Percentiles rank a stretch among this genome's conserved stretches.
phyloP scores from a whole-genome alignment of 2,797 vertebrate species.

The Semaprochilodus insignis region DNA sequence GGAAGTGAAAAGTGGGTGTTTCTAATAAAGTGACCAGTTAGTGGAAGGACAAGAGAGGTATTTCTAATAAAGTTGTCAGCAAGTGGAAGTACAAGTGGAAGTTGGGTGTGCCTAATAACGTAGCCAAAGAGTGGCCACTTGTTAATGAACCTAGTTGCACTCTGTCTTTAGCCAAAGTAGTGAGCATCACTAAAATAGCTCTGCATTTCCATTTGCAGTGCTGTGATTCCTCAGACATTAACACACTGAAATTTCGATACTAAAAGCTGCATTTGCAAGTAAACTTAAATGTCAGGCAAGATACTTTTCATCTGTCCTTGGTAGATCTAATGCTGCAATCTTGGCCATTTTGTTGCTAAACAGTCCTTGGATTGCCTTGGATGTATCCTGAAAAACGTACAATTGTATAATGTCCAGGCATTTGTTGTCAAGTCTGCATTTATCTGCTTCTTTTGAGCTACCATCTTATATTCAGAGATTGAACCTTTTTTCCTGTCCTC shows the following conservation, averaged over 20 bases:
- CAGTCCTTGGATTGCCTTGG: neutral
- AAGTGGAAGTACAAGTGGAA: too few species aligned
- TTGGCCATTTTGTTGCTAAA: neutral
- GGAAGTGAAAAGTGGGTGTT: too few species aligned
- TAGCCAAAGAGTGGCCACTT: too few species aligned
- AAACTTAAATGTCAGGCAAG: neutral
- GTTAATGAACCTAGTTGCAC: too few species aligned
- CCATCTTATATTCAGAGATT: conserved; percentile 42
- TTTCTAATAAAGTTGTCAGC: too few species aligned
- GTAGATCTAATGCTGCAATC: neutral
- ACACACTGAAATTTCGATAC: neutral
- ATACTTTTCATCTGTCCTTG: neutral
- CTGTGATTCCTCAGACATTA: neutral
- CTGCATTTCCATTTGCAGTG: neutral
- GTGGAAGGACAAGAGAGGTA: too few species aligned
- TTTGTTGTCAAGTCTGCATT: conserved; percentile 47
- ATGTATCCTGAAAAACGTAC: too few species aligned
- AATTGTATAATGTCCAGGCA: neutral
- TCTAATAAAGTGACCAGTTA: too few species aligned
- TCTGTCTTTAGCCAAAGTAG: too few species aligned
- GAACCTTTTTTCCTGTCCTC: conserved; percentile 15
- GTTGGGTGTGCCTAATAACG: too few species aligned
- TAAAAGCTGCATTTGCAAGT: neutral
- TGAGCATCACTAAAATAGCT: too few species aligned
- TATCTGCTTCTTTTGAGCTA: conserved; percentile 30